Percentiles rank a stretch among this genome's conserved stretches.
Evolutionary conservation across 2,797 vertebrate genomes (phyloP).

Genomic region (Falco columbarius): DNA sequence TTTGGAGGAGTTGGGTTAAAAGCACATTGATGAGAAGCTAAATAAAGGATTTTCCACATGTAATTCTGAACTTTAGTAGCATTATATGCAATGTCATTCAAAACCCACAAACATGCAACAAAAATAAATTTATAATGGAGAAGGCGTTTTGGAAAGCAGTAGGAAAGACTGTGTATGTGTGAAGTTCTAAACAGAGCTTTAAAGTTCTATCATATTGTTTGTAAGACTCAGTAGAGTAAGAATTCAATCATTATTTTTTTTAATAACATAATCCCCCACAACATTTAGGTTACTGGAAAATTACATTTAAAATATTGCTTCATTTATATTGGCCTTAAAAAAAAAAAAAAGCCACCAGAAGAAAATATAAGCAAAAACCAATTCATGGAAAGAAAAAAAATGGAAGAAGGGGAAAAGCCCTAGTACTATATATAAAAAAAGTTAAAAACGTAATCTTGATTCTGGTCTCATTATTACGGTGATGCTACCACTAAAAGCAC

Average conservation of each 20-base stretch:
- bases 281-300: background rate
- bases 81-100: background rate
- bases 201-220: background rate
- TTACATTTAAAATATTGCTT: background rate
- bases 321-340: background rate
- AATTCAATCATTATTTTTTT: background rate
- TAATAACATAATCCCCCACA: background rate
- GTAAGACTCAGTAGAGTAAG: background rate
- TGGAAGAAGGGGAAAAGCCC: fast-evolving
- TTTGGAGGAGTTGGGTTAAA: background rate
- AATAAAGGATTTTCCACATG: background rate
- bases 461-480: background rate
- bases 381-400: background rate
- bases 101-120: background rate
- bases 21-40: background rate
- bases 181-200: background rate
- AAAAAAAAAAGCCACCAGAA: background rate
- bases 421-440: background rate
- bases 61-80: background rate
- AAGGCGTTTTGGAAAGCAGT: background rate
- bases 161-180: background rate
- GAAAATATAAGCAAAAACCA: background rate
- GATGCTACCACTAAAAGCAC: background rate
- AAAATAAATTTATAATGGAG: background rate
- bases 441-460: background rate